Conservation (phyloP, 2,888 invertebrate genomes). For the Hirudinaria manillensis region DNA sequence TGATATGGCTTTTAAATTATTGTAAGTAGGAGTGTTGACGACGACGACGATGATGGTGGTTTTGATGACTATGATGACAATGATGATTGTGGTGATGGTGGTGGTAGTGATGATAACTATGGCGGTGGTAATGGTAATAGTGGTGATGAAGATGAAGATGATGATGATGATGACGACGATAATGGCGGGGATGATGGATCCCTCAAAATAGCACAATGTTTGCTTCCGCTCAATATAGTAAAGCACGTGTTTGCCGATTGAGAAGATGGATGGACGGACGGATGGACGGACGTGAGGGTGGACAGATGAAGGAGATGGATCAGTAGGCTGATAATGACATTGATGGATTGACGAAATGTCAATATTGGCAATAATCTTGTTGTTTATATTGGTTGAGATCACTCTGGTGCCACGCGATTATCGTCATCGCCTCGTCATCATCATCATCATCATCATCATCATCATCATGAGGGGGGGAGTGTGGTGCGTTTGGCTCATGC, state of each 20-base stretch:
- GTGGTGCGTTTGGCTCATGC: too few relatives aligned
- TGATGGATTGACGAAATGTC: background rate
- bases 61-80: constrained; percentile 21
- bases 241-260: background rate
- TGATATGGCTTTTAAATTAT: too few relatives aligned
- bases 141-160: constrained; percentile 13
- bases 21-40: background rate
- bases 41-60: constrained; percentile 22
- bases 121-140: background rate
- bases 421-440: background rate
- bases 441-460: constrained; percentile 12
- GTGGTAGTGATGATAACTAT: background rate
- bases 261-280: background rate
- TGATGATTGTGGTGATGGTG: constrained; percentile 17
- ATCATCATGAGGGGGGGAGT: constrained; percentile 6
- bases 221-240: background rate
- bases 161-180: background rate
- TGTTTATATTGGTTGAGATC: background rate
- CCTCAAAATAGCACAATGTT: too few relatives aligned
- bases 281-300: background rate
- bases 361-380: background rate
- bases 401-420: background rate
- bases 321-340: background rate
- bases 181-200: constrained; percentile 16
- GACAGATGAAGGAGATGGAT: background rate